phyloP scores from a whole-genome alignment of 2,797 vertebrate species.

The Nannoperca obscura region DNA sequence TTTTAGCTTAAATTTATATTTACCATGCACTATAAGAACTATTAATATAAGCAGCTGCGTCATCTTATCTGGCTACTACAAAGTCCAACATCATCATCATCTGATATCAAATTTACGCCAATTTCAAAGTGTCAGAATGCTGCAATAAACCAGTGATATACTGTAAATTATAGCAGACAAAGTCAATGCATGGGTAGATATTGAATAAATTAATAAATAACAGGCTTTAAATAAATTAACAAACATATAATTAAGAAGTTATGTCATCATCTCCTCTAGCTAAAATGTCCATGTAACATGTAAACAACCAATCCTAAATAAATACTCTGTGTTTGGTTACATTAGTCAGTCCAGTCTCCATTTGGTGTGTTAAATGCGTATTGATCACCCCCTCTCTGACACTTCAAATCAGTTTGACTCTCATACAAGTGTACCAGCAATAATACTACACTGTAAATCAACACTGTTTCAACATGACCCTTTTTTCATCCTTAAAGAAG shows the following conservation, averaged over 20 bases:
- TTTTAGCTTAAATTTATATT: constrained; percentile 64
- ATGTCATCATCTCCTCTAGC: constrained; percentile 40
- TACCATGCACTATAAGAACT: constrained; percentile 73
- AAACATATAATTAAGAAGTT: constrained; percentile 55
- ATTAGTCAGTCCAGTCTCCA: constrained; percentile 50
- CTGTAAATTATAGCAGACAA: constrained; percentile 54
- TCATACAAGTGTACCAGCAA: constrained; percentile 36
- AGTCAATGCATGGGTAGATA: constrained; percentile 47
- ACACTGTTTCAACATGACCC: constrained; percentile 51
- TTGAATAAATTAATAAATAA: constrained; percentile 76
- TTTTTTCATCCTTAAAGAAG: constrained; percentile 28
- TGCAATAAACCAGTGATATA: constrained; percentile 55
- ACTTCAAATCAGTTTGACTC: constrained; percentile 34
- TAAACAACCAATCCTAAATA: constrained; percentile 47
- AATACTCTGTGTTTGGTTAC: constrained; percentile 68
- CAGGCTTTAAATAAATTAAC: constrained; percentile 70
- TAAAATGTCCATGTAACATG: constrained; percentile 61
- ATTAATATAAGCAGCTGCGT: constrained; percentile 66
- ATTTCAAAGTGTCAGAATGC: constrained; percentile 57
- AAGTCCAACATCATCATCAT: constrained; percentile 67
- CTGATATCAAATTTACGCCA: constrained; percentile 64
- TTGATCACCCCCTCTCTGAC: constrained; percentile 45
- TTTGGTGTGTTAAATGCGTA: constrained; percentile 69
- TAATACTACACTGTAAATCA: constrained; percentile 51
- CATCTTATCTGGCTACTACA: constrained; percentile 55